Conservation (phyloP, 2,888 invertebrate species). For the Zaprionus bogoriensis region DNA sequence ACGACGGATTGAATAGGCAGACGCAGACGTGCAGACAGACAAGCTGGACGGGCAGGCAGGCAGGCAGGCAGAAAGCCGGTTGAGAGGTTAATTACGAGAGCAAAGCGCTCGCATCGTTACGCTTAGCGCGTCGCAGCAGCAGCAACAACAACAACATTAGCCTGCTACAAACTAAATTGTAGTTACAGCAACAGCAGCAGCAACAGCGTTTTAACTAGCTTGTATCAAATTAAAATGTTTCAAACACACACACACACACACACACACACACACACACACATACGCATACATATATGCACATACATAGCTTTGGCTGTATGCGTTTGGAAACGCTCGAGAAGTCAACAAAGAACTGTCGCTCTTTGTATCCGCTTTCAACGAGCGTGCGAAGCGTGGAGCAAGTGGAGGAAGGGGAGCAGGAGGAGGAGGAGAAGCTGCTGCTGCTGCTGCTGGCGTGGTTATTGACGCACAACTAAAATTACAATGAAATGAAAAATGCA, state of each 20-base stretch:
- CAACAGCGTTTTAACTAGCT: conserved; percentile 32
- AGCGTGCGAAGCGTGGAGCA: neutral
- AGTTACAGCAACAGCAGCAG: conserved; percentile 32
- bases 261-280: conserved; percentile 2
- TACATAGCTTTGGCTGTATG: conserved; percentile 3
- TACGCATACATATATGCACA: conserved; percentile 6
- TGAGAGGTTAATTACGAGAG: conserved; percentile 75
- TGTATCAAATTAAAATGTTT: conserved; percentile 46
- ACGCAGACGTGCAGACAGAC: conserved; percentile 4
- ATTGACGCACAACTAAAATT: conserved; percentile 72
- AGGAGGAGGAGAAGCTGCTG: conserved; percentile 4
- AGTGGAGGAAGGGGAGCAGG: neutral
- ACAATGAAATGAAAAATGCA: conserved; percentile 52
- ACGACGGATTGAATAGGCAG: conserved; percentile 2
- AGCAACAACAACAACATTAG: conserved; percentile 32
- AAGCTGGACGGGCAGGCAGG: conserved; percentile 23
- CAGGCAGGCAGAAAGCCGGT: conserved; percentile 70
- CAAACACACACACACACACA: conserved; percentile 4
- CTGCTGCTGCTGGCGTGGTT: conserved; percentile 33
- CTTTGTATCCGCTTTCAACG: conserved; percentile 31
- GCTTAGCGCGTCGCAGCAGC: conserved; percentile 51
- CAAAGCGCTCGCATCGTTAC: conserved; percentile 70
- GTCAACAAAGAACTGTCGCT: conserved; percentile 45
- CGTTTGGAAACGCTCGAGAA: conserved; percentile 48
- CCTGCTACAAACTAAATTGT: conserved; percentile 33